phyloP scores from a whole-genome alignment of 1,140 invertebrate genomes.

The Bilobella aurantiaca region DNA sequence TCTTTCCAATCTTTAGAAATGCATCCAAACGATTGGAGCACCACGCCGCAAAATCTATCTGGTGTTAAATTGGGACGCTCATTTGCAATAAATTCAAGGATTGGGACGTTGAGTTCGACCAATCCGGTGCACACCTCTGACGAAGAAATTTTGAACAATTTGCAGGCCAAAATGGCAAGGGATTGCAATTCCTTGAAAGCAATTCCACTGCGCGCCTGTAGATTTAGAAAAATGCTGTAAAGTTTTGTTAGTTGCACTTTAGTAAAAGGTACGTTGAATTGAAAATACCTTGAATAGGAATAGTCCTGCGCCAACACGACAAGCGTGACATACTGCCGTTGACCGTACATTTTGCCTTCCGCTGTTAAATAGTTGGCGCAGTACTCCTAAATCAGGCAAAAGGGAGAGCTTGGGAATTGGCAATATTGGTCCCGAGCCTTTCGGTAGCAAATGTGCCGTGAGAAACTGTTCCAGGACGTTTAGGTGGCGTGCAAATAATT shows the following conservation, averaged over 20 bases:
- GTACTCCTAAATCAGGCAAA: constrained; percentile 27
- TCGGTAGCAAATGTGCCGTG: not conserved
- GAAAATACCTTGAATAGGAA: constrained; percentile 24
- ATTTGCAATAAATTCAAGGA: constrained; percentile 25
- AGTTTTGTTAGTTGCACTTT: not conserved
- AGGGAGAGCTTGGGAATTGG: constrained; percentile 16
- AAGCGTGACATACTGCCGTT: constrained; percentile 30
- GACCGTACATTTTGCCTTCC: constrained; percentile 19
- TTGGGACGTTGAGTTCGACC: constrained; percentile 25
- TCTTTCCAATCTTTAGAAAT: constrained; percentile 12
- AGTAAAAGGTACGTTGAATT: not conserved
- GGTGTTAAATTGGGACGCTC: constrained; percentile 17
- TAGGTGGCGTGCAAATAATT: not conserved
- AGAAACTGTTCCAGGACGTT: not conserved
- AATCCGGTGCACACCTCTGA: constrained; percentile 29
- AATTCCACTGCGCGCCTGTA: constrained; percentile 7
- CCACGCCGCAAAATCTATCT: constrained; percentile 31
- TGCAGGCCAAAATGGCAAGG: constrained; percentile 25
- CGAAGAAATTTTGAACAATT: constrained; percentile 27
- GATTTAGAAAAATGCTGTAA: not conserved
- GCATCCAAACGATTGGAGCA: constrained; percentile 27
- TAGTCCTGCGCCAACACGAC: constrained; percentile 30
- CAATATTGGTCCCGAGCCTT: not conserved
- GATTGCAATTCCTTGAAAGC: constrained; percentile 14
- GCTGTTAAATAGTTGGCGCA: constrained; percentile 31